Evolutionary conservation across 2,797 vertebrate genomes (phyloP), one percentile per base, ranked within the genome.

Genomic region (Tragopan temminckii): DNA sequence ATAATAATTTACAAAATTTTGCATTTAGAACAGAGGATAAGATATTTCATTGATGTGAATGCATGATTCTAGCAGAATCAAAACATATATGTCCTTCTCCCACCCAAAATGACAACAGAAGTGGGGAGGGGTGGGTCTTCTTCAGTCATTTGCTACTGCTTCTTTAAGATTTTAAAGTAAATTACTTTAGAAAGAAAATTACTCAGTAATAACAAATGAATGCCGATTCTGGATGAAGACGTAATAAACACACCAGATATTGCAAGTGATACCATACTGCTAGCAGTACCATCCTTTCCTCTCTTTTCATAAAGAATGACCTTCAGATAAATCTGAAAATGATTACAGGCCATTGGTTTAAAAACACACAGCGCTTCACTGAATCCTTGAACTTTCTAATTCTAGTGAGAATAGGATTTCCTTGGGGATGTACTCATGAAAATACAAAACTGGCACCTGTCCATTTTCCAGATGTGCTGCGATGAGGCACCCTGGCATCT

Each of bases 251-350:
- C 87, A 86, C 24, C 59, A 55, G 85, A 67, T 80, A 82, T 40
- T 70, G 85, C 72, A 58, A 52, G 38, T 58, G 76, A 66, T 46
- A 45, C 57, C 61, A 29, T 52, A 91, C 53, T 6, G 15, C 59
- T 58, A 43, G 33, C 45, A 81, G 40, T 13, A 38, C 67, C 31
- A 42, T 16, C 5, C 2, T 40, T 31, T 20, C 63, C 74, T 86
- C 58, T 61, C 68, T 66, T 91, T 27, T n/a, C 72, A 3, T 4
- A n/a, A 52, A 31, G 24, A 52, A 29, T 63, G 71, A 94, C 90
- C 88, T 89, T 87, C 68, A 94, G 88, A 87, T 82, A 80, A 89
- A 89, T 80, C 92, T 72, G 50, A 5, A 53, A 3, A 74, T 80
- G 8, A 89, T 89, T 82, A 38, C 71, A 74, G 76, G 13, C 38